These are phyloP conservation scores for Microchirus variegatus DNA, from an alignment of 2,797 vertebrate species.

Conservation along the genomic window DNA sequence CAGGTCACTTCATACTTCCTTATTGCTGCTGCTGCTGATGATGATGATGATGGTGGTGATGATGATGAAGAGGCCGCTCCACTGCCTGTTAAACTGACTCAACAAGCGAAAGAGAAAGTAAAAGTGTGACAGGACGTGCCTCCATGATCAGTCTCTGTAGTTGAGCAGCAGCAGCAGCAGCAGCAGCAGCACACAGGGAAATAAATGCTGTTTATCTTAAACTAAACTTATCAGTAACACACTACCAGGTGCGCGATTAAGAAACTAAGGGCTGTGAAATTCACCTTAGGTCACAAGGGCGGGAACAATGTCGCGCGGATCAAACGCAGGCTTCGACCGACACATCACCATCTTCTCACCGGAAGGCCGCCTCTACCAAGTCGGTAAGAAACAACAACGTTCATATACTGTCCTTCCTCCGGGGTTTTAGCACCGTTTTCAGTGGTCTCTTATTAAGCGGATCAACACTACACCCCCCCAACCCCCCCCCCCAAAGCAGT, in stretches of 20 bases:
- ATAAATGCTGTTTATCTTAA: too few species aligned
- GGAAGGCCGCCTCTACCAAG: slow-evolving; percentile 86
- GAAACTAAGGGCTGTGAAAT: too few species aligned
- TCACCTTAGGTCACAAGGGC: slow-evolving; percentile 19
- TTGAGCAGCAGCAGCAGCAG: too few species aligned
- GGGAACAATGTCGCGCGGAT: slow-evolving; percentile 79
- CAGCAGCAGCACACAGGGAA: too few species aligned
- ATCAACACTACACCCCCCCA: too few species aligned
- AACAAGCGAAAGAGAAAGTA: slow-evolving; percentile 76
- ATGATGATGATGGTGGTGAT: not conserved
- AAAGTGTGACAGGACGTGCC: slow-evolving; percentile 34
- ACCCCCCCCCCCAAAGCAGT: too few species aligned
- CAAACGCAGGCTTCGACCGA: slow-evolving; percentile 85
- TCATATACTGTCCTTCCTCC: not conserved
- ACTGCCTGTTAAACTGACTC: not conserved
- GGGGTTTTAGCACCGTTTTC: too few species aligned
- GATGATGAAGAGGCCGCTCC: slow-evolving; percentile 3
- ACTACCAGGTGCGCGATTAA: too few species aligned
- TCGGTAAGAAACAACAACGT: slow-evolving; percentile 70
- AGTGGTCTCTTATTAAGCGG: too few species aligned
- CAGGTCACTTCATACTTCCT: slow-evolving; percentile 44
- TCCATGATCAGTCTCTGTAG: too few species aligned
- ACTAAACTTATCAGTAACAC: too few species aligned
- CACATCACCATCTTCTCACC: slow-evolving; percentile 88
- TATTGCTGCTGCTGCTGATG: slow-evolving; percentile 17